Base-by-base conservation (phyloP, 2,888 invertebrate genomes). In the Meteorus cinctellus region DNA sequence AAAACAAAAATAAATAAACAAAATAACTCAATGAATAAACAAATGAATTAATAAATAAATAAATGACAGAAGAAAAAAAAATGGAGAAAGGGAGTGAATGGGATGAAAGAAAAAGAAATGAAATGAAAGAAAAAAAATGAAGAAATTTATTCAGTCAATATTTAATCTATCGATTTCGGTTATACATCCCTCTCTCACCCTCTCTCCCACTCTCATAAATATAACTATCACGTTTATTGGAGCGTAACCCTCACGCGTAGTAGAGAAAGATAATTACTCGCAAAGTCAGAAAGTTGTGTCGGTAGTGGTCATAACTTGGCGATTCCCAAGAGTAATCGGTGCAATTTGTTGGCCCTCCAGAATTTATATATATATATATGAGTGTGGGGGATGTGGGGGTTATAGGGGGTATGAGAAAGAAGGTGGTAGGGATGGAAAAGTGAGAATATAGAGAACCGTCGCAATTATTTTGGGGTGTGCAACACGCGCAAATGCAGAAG, bases 221-320 rank as follows among this genome's bases (percentile, higher is more conserved):
- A 55, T 55, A 55, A 55, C 55, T 55, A 55, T 55, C 55, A 55
- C 55, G 55, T 75, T 68, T 70, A 75, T 75, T 75, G 68, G 63
- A 75, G 51, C 34, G 70, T 27, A 70, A 59, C 36, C 70, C 29
- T 36, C 69, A 82, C 82, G 55, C 48, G 55, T 55, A 55, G 19
- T 5, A 55, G 82, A 82, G 84, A 84, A 84, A 86, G 87, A 86
- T 87, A 87, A 87, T 87, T 87, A 87, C 85, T 80, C 75, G 55
- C 82, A 82, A 82, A 86, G 86, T 85, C 86, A 84, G 84, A 84
- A 85, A 86, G 86, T 86, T 86, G 84, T 84, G 55, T 55, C 83
- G 84, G 84, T 81, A 81, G 82, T 81, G 86, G 87, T 87, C 87
- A 87, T 87, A 87, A 87, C 87, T 87, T 86, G 81, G 85, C 76